Percentiles rank a stretch among this genome's conserved stretches.
These are phyloP conservation scores for Boleophthalmus pectinirostris DNA, from an alignment of 2,113 vertebrate species.

Conservation along the genomic window DNA sequence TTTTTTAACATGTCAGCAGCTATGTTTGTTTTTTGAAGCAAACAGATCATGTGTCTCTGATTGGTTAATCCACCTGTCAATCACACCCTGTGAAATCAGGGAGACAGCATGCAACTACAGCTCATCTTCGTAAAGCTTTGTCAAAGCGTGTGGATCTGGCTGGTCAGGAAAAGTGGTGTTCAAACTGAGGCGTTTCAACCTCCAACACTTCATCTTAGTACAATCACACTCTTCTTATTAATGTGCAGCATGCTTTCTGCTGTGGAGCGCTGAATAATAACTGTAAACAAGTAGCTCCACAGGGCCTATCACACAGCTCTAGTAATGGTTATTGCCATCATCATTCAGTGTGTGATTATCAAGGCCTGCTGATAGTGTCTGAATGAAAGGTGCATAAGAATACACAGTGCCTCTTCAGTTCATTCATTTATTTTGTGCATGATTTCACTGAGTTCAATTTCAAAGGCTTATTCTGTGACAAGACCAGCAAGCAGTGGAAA, in stretches of 20 bases:
- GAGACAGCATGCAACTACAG: no score
- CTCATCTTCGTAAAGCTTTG: no score
- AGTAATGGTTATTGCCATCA: constrained; percentile 70
- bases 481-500: constrained; percentile 14
- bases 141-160: no score
- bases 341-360: constrained; percentile 66
- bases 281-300: constrained; percentile 69
- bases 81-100: no score
- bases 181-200: constrained; percentile 36
- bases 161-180: constrained; percentile 18
- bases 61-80: no score
- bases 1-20: no score
- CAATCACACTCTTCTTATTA: constrained; percentile 30
- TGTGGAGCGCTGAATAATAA: constrained; percentile 56
- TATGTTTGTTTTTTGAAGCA: no score
- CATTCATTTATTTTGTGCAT: constrained; percentile 40
- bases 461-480: constrained; percentile 28
- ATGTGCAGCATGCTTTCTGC: constrained; percentile 39
- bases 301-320: constrained; percentile 55
- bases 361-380: constrained; percentile 28
- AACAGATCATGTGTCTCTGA: no score
- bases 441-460: constrained; percentile 28
- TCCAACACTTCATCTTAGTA: constrained; percentile 19
- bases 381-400: constrained; percentile 24
- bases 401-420: constrained; percentile 10